phyloP scores from a whole-genome alignment of 2,797 vertebrate genomes.

The Graptemys geographica region DNA sequence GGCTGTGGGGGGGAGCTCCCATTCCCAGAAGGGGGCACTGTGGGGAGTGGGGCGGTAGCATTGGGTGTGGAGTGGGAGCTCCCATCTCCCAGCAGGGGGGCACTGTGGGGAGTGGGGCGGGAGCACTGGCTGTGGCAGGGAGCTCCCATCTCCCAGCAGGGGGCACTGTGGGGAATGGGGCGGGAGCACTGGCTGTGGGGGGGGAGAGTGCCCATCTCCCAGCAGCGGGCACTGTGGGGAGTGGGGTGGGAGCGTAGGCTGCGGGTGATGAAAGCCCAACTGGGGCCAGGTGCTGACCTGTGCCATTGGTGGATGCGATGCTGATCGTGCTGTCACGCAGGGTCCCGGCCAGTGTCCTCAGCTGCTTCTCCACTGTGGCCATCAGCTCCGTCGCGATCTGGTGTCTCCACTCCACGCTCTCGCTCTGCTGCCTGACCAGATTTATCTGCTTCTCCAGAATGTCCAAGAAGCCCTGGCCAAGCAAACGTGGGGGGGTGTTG shows the following conservation, averaged over 20 bases:
- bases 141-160: no score
- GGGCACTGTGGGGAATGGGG: no score
- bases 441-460: not conserved
- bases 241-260: no score
- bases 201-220: no score
- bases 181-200: not conserved
- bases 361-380: not conserved
- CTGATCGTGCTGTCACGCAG: not conserved
- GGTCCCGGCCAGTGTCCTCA: conserved; percentile 30
- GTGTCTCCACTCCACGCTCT: not conserved
- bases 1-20: no score
- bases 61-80: no score
- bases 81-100: no score
- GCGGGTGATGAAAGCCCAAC: not conserved
- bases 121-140: no score
- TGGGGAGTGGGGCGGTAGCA: no score
- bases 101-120: no score
- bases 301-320: rapidly evolving
- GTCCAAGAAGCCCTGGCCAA: not conserved
- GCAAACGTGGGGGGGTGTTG: not conserved
- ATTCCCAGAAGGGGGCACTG: no score
- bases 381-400: conserved; percentile 1
- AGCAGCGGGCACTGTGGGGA: no score
- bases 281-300: conserved; percentile 35
- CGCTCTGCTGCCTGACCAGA: not conserved